Base-by-base conservation (phyloP, 1,140 invertebrate species). In the Pomacea maculata region DNA sequence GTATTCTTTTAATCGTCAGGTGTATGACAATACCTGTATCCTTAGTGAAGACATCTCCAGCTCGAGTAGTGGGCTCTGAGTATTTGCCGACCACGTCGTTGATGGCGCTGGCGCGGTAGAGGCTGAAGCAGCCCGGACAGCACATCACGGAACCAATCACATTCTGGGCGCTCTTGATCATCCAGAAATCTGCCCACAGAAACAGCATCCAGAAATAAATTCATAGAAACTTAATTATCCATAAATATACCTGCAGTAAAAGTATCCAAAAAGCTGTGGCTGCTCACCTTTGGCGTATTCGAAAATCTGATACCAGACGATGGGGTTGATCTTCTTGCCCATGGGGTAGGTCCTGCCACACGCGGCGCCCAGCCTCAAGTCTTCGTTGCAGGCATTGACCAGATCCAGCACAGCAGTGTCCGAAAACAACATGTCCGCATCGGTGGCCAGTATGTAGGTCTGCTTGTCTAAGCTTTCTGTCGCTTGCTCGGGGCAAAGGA, bases 231-330 rank as follows among this genome's bases (percentile, higher is more conserved):
- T 45, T 45, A 2, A 45, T 45, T 6, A 45, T 45, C 6, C 34
- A 4, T 45, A 45, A 45, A 45, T 45, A 2, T 45, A 45, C 34
- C 34, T 45, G 34, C 34, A 1, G 34, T 45, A 45, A 45, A 45
- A 4, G 2, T 45, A 45, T 45, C 6, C 34, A 45, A 25, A 25
- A 25, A 25, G 25, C 25, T 64, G 6, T 72, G n/a, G 19, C 19
- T n/a, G 67, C 73, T 78, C 75, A 87, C 86, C 86, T 85, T 86
- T 87, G 12, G 93, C 86, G 93, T 93, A 94, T 83, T 94, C 93
- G 86, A 94, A 94, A 85, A 93, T 93, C 83, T 94, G 93, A 80
- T 94, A 94, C 93, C 93, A 94, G 9, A 93, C 91, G 89, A 93
- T 92, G 0, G 92, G 91, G 78, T 92, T 90, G 34, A 74, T 76